Evolutionary conservation across 1,140 invertebrate species (phyloP).

Genomic region (Helicorthomorpha holstii): DNA sequence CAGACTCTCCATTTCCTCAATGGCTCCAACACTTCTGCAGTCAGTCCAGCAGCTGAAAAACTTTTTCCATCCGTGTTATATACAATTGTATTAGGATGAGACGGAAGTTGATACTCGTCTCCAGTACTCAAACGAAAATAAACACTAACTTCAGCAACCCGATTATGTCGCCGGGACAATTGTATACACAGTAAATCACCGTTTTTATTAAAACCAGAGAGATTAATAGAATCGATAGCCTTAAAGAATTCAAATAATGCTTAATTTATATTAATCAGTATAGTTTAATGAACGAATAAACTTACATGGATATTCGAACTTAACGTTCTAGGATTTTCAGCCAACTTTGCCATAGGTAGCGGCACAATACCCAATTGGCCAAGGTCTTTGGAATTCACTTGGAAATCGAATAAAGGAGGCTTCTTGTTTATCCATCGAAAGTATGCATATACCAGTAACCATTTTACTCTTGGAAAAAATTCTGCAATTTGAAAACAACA

Average conservation of each 20-base stretch:
- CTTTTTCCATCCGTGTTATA: neutral
- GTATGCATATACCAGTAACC: neutral
- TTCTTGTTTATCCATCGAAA: neutral
- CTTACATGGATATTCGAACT: neutral
- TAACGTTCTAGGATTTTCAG: neutral
- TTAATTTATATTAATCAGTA: neutral
- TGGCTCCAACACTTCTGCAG: neutral
- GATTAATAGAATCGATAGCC: neutral
- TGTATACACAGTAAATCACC: neutral
- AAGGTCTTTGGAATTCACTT: neutral
- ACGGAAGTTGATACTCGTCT: neutral
- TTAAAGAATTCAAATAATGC: too few relatives aligned
- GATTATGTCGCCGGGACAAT: neutral
- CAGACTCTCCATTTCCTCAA: neutral
- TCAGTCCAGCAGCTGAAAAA: neutral
- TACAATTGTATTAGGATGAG: neutral
- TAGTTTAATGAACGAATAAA: neutral
- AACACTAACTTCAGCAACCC: neutral
- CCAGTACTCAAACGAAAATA: neutral
- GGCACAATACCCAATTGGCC: neutral
- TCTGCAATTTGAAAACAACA: too few relatives aligned
- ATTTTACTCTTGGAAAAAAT: neutral
- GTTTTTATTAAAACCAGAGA: neutral
- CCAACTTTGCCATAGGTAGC: neutral
- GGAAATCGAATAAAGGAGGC: neutral